Evolutionary conservation across 64 coral and sea anemone species (phyloP).

Genomic region (Montipora foliosa): DNA sequence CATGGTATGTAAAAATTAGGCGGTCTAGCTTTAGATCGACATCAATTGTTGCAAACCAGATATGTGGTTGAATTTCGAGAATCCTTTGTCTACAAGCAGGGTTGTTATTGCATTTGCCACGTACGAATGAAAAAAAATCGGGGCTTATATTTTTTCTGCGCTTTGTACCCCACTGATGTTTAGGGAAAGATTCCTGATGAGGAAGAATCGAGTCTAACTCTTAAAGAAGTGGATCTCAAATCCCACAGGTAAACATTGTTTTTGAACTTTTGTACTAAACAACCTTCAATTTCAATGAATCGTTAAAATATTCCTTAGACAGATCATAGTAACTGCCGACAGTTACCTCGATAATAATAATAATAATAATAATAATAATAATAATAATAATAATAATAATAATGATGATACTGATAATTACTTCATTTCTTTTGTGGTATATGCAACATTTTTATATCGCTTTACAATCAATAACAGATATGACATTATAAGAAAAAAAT

Average conservation of each 20-base stretch:
- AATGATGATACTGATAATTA: too few relatives aligned
- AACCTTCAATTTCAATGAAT: neutral
- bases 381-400: too few relatives aligned
- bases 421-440: too few relatives aligned
- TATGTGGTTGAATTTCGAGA: neutral
- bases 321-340: too few relatives aligned
- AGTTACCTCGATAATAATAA: too few relatives aligned
- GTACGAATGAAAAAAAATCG: neutral
- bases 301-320: too few relatives aligned
- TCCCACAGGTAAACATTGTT: constrained; percentile 78
- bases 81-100: constrained; percentile 23
- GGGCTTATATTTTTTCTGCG: neutral
- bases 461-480: too few relatives aligned
- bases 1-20: constrained; percentile 47
- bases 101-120: neutral
- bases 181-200: constrained; percentile 84
- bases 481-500: too few relatives aligned
- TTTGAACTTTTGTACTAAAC: neutral
- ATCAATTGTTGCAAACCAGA: neutral
- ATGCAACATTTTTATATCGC: too few relatives aligned
- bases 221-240: constrained; percentile 67
- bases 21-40: neutral
- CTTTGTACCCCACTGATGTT: neutral
- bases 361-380: too few relatives aligned
- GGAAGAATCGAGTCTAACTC: constrained; percentile 60